phyloP scores from a whole-genome alignment of 2,113 vertebrate species.

The Irena cyanogastra region DNA sequence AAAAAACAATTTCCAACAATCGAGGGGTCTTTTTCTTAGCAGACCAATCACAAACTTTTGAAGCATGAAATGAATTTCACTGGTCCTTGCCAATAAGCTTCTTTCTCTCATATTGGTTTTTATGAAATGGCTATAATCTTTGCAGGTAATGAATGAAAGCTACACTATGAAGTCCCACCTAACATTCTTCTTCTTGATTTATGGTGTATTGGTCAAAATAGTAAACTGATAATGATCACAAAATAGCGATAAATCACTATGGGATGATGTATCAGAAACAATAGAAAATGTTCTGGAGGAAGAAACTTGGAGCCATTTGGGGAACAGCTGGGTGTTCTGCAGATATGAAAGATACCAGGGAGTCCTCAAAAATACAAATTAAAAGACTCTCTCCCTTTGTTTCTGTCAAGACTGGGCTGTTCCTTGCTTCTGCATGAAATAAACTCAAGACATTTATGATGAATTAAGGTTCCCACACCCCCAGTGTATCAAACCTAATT shows the following conservation, averaged over 20 bases:
- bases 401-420: slow-evolving; percentile 17
- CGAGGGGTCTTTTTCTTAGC: slow-evolving; percentile 38
- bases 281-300: slow-evolving; percentile 48
- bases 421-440: slow-evolving; percentile 11
- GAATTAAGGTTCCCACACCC: slow-evolving; percentile 15
- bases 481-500: slow-evolving; percentile 10
- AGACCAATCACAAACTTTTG: slow-evolving; percentile 76
- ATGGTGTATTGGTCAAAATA: slow-evolving; percentile 72
- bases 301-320: slow-evolving; percentile 4
- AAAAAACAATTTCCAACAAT: slow-evolving; percentile 66
- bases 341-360: slow-evolving; percentile 14
- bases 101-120: slow-evolving; percentile 72
- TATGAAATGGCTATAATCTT: slow-evolving; percentile 76
- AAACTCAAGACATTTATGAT: not conserved
- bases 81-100: slow-evolving; percentile 70
- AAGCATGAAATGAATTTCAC: slow-evolving; percentile 81
- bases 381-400: not conserved
- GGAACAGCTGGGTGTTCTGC: slow-evolving; percentile 29
- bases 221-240: slow-evolving; percentile 70
- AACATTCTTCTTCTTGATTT: slow-evolving; percentile 76
- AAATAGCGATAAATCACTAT: slow-evolving; percentile 65
- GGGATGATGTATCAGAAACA: slow-evolving; percentile 51
- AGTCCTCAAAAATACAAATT: slow-evolving; percentile 28
- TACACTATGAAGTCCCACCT: slow-evolving; percentile 69
- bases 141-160: slow-evolving; percentile 75